Base-by-base conservation (phyloP, 2,888 invertebrate genomes). In the Eupeodes luniger region DNA sequence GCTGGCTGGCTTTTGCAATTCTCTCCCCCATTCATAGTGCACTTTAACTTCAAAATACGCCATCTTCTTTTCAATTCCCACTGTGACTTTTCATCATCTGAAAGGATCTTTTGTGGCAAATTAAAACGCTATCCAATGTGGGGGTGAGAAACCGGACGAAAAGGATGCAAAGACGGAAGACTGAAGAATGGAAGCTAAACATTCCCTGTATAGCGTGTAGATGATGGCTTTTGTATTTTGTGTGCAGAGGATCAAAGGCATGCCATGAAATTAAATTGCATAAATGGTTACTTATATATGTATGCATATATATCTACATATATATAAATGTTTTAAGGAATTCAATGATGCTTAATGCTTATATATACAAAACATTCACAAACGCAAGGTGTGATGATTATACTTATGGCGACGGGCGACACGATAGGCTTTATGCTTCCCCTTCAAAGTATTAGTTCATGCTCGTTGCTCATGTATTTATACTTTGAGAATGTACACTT, bases 21-120 rank as follows among this genome's bases (percentile, higher is more conserved):
- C 57, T 57, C 57, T 78, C 75, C 69, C 82, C 59, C 66, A 75
- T 78, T 36, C 78, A 78, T 53, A 75, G 67, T 70, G 82, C 62
- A 75, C 74, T 86, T 86, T 82, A 79, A 79, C 82, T 86, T 82
- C 78, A 82, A 86, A 79, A 82, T 86, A 86, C 78, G 78, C 82
- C 82, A 86, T 82, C 78, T 81, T 82, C 78, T 82, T 82, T 86
- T 86, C 82, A 86, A 82, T 86, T 78, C 85, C 85, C 85, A 78
- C 75, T 69, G 85, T 86, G 85, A 79, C 78, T 86, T 86, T 86
- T 78, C 85, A 86, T 86, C 85, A 82, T 86, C 57, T 86, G 85
- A 74, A 82, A 86, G 85, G 75, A 82, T 86, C 85, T 86, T 86
- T 86, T 86, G 82, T 78, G 76, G 82, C 67, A 78, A 86, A 86